These are phyloP conservation scores for Conus canariensis DNA, from an alignment of 2,888 invertebrate genomes.

Conservation along the genomic window DNA sequence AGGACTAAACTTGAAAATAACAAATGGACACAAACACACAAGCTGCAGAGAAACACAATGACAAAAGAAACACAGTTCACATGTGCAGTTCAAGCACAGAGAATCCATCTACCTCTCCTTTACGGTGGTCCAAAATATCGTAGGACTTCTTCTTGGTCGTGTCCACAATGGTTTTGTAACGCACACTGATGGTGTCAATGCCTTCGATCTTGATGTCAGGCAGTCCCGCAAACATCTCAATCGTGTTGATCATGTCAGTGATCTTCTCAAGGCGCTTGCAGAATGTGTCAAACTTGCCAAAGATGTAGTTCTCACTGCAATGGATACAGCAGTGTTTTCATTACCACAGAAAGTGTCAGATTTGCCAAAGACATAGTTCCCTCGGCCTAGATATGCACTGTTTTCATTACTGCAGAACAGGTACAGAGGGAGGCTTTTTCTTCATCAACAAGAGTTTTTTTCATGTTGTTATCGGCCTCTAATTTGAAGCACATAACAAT, in stretches of 20 bases:
- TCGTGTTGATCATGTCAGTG: constrained; percentile 92
- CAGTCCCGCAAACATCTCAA: constrained; percentile 90
- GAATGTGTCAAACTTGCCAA: constrained; percentile 97
- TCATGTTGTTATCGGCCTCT: too few species aligned
- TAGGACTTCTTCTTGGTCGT: constrained; percentile 91
- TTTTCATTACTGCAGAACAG: too few species aligned
- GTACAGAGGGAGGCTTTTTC: too few species aligned
- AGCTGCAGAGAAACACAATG: neutral
- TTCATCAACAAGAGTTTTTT: too few species aligned
- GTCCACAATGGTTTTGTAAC: constrained; percentile 91
- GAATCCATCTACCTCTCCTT: constrained; percentile 82
- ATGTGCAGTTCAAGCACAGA: neutral
- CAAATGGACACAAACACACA: too few species aligned
- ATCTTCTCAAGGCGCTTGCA: constrained; percentile 93
- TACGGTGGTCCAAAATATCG: constrained; percentile 94
- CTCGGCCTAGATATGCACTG: too few species aligned
- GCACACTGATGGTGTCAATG: constrained; percentile 84
- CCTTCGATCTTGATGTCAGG: constrained; percentile 83
- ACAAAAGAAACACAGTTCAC: neutral
- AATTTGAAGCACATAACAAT: too few species aligned
- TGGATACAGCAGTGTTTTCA: neutral
- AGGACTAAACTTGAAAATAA: too few species aligned
- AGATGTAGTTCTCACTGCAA: constrained; percentile 94
- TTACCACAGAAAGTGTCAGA: neutral
- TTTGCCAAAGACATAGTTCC: too few species aligned